phyloP scores from a whole-genome alignment of 2,797 vertebrate genomes.

The Cuniculus paca region DNA sequence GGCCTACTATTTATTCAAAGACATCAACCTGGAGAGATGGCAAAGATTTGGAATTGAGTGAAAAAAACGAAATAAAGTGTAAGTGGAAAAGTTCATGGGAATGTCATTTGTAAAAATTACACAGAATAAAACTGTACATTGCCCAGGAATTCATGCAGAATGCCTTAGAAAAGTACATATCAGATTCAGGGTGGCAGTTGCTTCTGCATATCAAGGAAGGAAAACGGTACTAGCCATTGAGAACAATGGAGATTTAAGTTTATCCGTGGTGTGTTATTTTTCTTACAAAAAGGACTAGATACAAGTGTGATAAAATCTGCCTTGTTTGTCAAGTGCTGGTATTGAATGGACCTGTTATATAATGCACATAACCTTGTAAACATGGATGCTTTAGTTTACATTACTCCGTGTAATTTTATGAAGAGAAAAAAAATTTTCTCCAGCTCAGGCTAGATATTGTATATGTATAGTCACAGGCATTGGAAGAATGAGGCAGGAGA shows the following conservation, averaged over 20 bases:
- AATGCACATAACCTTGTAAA: background rate
- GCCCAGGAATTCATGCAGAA: background rate
- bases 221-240: background rate
- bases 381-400: background rate
- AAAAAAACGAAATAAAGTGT: background rate
- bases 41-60: background rate
- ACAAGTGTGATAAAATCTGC: background rate
- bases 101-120: conserved; percentile 17
- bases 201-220: background rate
- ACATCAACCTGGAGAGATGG: background rate
- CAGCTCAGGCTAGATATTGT: background rate
- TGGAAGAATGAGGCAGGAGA: background rate
- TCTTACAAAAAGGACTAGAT: background rate
- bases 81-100: background rate
- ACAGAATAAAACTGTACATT: background rate
- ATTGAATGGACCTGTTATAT: background rate
- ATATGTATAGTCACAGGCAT: background rate
- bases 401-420: background rate
- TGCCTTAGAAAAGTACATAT: background rate
- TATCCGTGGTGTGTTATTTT: background rate
- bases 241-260: background rate
- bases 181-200: background rate
- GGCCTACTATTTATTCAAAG: background rate
- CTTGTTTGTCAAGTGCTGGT: background rate
- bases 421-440: background rate